Evolutionary conservation across 2,797 vertebrate species (phyloP).

Genomic region (Channa striata): DNA sequence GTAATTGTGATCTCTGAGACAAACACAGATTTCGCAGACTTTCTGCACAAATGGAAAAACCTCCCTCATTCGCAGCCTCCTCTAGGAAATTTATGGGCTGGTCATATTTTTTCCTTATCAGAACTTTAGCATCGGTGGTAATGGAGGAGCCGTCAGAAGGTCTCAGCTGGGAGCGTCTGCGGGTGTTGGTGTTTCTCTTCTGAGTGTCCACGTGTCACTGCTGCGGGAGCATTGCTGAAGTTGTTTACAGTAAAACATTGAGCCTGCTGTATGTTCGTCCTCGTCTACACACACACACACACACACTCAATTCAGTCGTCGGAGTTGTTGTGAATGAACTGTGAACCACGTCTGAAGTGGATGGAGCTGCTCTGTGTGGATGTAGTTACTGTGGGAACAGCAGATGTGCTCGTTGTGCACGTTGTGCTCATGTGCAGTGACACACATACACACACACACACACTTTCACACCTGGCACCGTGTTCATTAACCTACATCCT

Average conservation of each 20-base stretch:
- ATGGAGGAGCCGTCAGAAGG: slow-evolving; percentile 33
- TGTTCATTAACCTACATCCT: slow-evolving; percentile 76
- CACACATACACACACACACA: slow-evolving; percentile 15
- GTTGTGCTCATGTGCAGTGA: slow-evolving; percentile 19
- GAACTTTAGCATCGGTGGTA: slow-evolving; percentile 31
- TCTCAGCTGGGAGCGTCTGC: slow-evolving; percentile 37
- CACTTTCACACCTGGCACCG: slow-evolving; percentile 70
- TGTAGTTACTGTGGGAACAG: slow-evolving; percentile 72
- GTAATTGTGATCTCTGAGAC: not conserved
- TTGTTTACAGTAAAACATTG: slow-evolving; percentile 27
- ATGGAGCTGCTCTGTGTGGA: slow-evolving; percentile 35
- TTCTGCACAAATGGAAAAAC: not conserved
- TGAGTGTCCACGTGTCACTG: not conserved
- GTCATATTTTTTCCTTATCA: slow-evolving; percentile 5
- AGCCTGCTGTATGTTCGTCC: slow-evolving; percentile 2
- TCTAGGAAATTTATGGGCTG: not conserved
- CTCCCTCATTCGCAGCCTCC: slow-evolving; percentile 31
- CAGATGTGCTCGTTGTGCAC: slow-evolving; percentile 69
- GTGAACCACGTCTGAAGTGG: slow-evolving; percentile 69
- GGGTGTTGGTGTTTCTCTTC: not conserved
- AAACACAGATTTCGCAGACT: not conserved
- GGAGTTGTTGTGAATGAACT: slow-evolving; percentile 61
- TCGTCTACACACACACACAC: not conserved
- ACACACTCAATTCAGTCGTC: slow-evolving; percentile 20
- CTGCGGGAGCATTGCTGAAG: not conserved